Evolutionary conservation across 2,797 vertebrate genomes (phyloP).

Genomic region (Sebastes vulpes): DNA sequence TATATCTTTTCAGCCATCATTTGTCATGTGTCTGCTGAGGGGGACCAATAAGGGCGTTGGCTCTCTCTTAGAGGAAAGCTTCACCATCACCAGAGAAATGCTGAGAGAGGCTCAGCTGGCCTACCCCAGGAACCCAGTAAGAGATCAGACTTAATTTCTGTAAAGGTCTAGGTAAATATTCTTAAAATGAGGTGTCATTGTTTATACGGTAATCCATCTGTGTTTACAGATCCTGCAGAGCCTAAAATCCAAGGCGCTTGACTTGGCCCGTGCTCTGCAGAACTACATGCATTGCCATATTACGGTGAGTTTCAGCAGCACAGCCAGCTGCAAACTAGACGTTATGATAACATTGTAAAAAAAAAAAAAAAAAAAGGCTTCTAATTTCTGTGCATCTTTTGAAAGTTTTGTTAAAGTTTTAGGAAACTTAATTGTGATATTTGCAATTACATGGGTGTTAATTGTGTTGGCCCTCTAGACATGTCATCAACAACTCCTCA

Average conservation of each 20-base stretch:
- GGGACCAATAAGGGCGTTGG: conserved; percentile 85
- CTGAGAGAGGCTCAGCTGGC: conserved; percentile 81
- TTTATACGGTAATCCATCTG: not conserved
- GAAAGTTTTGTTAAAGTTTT: no score
- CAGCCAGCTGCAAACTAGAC: not conserved
- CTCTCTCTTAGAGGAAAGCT: conserved; percentile 83
- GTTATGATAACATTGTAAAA: not conserved
- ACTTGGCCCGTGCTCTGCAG: conserved; percentile 84
- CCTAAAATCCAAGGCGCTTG: conserved; percentile 80
- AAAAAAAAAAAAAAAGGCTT: not conserved
- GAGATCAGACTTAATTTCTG: conserved; percentile 19
- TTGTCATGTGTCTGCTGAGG: conserved; percentile 74
- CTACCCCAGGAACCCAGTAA: conserved; percentile 78
- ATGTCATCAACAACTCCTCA: not conserved
- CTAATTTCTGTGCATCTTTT: not conserved
- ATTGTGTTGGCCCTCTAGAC: not conserved
- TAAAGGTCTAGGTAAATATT: not conserved
- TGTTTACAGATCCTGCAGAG: conserved; percentile 76
- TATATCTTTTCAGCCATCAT: conserved; percentile 49
- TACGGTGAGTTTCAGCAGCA: conserved; percentile 81
- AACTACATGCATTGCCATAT: conserved; percentile 82
- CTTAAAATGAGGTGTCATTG: not conserved
- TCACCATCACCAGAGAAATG: conserved; percentile 81
- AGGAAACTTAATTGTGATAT: not conserved
- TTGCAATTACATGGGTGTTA: not conserved